These are phyloP conservation scores for Panzeria rudis DNA, from an alignment of 2,888 invertebrate genomes.

Conservation along the genomic window DNA sequence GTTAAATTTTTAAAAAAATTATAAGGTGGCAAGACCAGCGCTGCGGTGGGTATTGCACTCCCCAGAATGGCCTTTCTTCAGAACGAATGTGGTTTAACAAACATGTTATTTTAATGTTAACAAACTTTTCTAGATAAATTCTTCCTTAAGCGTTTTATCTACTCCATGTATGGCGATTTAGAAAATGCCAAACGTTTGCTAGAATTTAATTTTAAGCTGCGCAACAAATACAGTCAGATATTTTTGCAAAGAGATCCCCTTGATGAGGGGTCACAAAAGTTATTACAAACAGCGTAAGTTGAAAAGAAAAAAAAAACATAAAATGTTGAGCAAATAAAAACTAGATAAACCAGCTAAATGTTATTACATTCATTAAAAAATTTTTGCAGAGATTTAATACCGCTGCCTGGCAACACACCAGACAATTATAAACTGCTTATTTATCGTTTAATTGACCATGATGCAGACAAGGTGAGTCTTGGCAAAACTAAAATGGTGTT, in stretches of 20 bases:
- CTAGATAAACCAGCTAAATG: neutral
- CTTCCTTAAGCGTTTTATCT: constrained; percentile 80
- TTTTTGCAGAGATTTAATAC: constrained; percentile 86
- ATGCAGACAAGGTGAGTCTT: constrained; percentile 85
- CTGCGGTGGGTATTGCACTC: too few species aligned
- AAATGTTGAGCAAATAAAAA: constrained; percentile 1
- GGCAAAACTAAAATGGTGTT: constrained; percentile 6
- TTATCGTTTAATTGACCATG: constrained; percentile 87
- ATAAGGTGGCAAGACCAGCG: too few species aligned
- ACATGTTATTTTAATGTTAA: constrained; percentile 7
- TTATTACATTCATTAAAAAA: neutral
- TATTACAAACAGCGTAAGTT: constrained; percentile 81
- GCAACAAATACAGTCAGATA: constrained; percentile 85
- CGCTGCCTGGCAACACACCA: constrained; percentile 87
- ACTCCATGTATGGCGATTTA: constrained; percentile 79
- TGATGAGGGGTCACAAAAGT: constrained; percentile 78
- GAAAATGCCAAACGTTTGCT: constrained; percentile 80
- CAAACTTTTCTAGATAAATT: constrained; percentile 75
- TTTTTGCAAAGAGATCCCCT: constrained; percentile 85
- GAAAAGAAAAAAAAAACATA: neutral
- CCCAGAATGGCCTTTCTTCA: neutral
- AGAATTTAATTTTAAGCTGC: constrained; percentile 83
- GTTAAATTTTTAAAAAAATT: neutral
- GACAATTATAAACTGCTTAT: constrained; percentile 88
- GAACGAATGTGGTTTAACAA: constrained; percentile 11